Base-by-base conservation (phyloP, 37 sponge, comb jelly and placozoan species). In the Ianthella basta region DNA sequence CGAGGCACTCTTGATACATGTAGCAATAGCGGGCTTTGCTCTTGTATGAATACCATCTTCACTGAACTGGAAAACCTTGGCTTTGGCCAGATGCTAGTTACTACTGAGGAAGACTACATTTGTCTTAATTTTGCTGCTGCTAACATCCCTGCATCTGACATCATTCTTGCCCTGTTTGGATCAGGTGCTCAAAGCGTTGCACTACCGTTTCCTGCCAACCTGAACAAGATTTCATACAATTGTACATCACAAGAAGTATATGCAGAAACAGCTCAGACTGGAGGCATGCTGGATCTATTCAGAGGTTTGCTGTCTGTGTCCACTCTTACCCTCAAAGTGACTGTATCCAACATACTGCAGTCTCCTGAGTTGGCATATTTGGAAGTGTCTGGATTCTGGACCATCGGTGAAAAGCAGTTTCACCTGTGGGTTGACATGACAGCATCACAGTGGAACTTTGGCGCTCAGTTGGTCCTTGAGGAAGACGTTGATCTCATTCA, bases 11-110 rank as follows among this genome's bases (percentile, higher is more conserved):
- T 44, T 8, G 8, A 44, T 44, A 44, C 50, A 10, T 44, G 50
- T 44, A 8, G 6, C 50, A 44, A 8, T 44, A 8, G 50, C 3
- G 8, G 3, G 50, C 3, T 44, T 44, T 44, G 50, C 50, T 44
- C 50, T n/a, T 75, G 78, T 36, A 75, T 75, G 16, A 75, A 50
- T 41, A 24, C 37, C 0, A 36, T 75, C 21, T 75, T 75, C 25
- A 53, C 3, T 21, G 6, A 36, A 3, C 53, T 75, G 0, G 23
- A 13, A 24, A 15, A 53, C 10, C 20, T 39, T 40, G 78, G 78
- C 5, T 75, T 53, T 44, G 38, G 50, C 6, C 44, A 75, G 40
- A 36, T 15, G 37, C 10, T 36, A 23, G 25, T 50, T 44, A 44
- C 53, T 24, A 50, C 44, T 44, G 54, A 36, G 16, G 38, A 40